Base-by-base conservation (phyloP, 2,888 invertebrate genomes). In the Smittia sp. region DNA sequence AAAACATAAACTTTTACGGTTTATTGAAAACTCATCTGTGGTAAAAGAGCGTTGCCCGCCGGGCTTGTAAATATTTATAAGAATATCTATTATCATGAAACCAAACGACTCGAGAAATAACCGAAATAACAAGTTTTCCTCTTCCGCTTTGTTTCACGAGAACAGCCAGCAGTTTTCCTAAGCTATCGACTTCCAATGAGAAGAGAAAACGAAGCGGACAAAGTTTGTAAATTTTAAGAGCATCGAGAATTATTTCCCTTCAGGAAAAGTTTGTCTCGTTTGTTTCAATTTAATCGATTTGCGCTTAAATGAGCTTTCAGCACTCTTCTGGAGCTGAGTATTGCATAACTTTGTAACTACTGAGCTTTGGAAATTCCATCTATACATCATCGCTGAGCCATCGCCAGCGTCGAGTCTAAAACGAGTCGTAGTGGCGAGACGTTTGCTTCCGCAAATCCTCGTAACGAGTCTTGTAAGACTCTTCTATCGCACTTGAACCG, bases 21-120 rank as follows among this genome's bases (percentile, higher is more conserved):
- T 46, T 46, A 46, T 46, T 46, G 46, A 46, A 46, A 46, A 46
- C 46, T 46, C 46, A 46, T 46, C 46, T 46, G 11, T 46, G 46
- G 15, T 46, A 46, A 46, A 46, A 46, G 11, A 15, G 46, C 46
- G 46, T n/a, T 46, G 46, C 46, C 46, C 46, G 15, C 3, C n/a
- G 46, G 46, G 46, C 46, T 46, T 46, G 46, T 46, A 46, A 46
- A 46, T 46, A 46, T 46, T 46, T 46, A 46, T 46, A 46, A 11
- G 15, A 46, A 15, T 46, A 13, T 46, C 46, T 46, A 46, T 46
- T 46, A n/a, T 46, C 11, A 15, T 46, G 46, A 46, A 46, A n/a
- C n/a, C 46, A 46, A 15, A 32, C 46, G n/a, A 46, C 11, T 46
- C 46, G 46, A 46, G 46, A 46, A 46, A 15, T n/a, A 46, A 46